Evolutionary conservation across 2,113 vertebrate genomes (phyloP), one percentile per base, ranked within the genome.

Genomic region (Pomatorhinus ruficollis): DNA sequence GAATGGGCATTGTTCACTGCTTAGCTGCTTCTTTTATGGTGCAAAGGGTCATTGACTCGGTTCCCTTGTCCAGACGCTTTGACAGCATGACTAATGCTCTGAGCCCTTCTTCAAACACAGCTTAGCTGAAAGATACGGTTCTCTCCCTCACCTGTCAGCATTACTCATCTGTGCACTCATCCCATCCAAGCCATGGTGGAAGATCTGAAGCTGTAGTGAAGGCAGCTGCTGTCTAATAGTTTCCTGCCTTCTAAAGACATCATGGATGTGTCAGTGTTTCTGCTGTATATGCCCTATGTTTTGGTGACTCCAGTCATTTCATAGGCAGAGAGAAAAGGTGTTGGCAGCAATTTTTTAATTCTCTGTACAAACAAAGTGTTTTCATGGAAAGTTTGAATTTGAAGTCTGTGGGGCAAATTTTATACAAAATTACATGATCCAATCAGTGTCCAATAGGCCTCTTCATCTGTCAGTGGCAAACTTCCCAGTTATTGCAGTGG

Each of bases 1-100:
- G 75, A 96, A 92, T 39, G 50, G 65, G n/a, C 75, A 59, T 39
- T 90, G 63, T 90, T 91, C 6, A 2, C 59, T 90, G 85, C 54
- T 79, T 85, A 50, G 63, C 63, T 90, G 42, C 45, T 80, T 4
- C 70, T 79, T 91, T 75, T 85, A n/a, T 72, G 35, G 22, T 0
- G 13, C 27, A 13, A 61, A 85, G 94, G 78, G 66, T 93, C 85
- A 88, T 65, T 87, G 85, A 31, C 84, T 90, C 1, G 0, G 8
- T n/a, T 93, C 49, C 31, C 37, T 72, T 9, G 20, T 82, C 85
- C 90, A 65, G 88, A 40, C 1, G 15, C n/a, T 71, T 44, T 76
- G 88, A n/a, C 75, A 83, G 70, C 63, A 64, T 71, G 74, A 88
- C 42, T 59, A 44, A 75, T 71, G 74, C 57, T 68, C 44, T 28